Evolutionary conservation across 64 coral and sea anemone genomes (phyloP).

Genomic region (Trachythela sp.): DNA sequence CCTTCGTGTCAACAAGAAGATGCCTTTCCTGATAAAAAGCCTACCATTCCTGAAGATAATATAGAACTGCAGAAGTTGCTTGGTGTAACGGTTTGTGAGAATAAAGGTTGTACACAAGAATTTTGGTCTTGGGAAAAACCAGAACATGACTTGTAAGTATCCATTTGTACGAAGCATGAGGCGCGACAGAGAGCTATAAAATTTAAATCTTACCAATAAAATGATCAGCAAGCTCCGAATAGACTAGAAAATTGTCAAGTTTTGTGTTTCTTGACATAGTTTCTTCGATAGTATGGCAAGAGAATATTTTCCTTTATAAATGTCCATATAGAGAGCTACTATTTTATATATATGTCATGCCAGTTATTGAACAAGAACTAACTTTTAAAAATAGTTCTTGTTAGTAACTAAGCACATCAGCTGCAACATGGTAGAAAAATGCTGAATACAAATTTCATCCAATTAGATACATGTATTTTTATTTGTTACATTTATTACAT

Average conservation of each 20-base stretch:
- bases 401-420: too few species aligned
- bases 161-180: not conserved
- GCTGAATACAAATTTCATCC: too few species aligned
- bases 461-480: too few species aligned
- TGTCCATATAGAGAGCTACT: too few species aligned
- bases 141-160: slow-evolving; percentile 68
- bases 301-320: too few species aligned
- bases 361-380: too few species aligned
- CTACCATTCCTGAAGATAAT: slow-evolving; percentile 91
- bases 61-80: slow-evolving; percentile 63
- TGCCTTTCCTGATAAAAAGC: slow-evolving; percentile 61
- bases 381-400: too few species aligned
- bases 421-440: too few species aligned
- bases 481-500: too few species aligned
- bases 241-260: not conserved
- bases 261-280: too few species aligned
- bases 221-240: not conserved
- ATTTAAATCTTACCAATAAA: not conserved
- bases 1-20: slow-evolving; percentile 76
- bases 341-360: too few species aligned
- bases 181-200: not conserved
- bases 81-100: slow-evolving; percentile 69
- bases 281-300: too few species aligned
- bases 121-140: slow-evolving; percentile 85
- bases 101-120: slow-evolving; percentile 61